Evolutionary conservation across 2,113 vertebrate species (phyloP).

Genomic region (Zapus hudsonius): DNA sequence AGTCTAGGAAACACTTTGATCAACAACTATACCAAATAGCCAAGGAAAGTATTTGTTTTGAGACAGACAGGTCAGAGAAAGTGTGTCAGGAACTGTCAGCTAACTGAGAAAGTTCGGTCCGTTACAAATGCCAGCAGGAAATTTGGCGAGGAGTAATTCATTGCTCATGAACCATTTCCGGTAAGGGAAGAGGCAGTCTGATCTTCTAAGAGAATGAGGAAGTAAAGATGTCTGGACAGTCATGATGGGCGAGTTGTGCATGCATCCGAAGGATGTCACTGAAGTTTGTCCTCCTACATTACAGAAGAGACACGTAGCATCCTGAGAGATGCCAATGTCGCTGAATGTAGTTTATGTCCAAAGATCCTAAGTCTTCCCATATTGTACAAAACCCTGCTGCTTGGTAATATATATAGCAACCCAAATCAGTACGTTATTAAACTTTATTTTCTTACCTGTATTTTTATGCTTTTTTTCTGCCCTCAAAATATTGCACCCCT

Average conservation of each 20-base stretch:
- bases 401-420: constrained; percentile 84
- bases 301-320: constrained; percentile 66
- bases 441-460: constrained; percentile 88
- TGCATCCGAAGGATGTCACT: constrained; percentile 78
- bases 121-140: constrained; percentile 73
- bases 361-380: constrained; percentile 83
- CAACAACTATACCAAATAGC: constrained; percentile 79
- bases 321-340: constrained; percentile 68
- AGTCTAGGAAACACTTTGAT: constrained; percentile 80
- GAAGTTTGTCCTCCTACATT: constrained; percentile 79
- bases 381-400: constrained; percentile 89
- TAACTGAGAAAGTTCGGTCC: constrained; percentile 68
- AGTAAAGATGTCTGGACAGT: constrained; percentile 52
- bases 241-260: constrained; percentile 63
- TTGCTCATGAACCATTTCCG: not conserved
- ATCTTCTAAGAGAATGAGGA: constrained; percentile 79
- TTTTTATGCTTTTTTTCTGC: constrained; percentile 86
- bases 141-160: constrained; percentile 61
- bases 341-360: constrained; percentile 89
- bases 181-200: constrained; percentile 29
- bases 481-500: constrained; percentile 80
- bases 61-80: constrained; percentile 74
- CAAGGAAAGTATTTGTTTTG: constrained; percentile 66
- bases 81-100: constrained; percentile 60
- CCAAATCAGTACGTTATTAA: constrained; percentile 85